Percentiles rank a stretch among this genome's conserved stretches.
phyloP scores from a whole-genome alignment of 2,888 invertebrate genomes.

The Argyresthia albistria region DNA sequence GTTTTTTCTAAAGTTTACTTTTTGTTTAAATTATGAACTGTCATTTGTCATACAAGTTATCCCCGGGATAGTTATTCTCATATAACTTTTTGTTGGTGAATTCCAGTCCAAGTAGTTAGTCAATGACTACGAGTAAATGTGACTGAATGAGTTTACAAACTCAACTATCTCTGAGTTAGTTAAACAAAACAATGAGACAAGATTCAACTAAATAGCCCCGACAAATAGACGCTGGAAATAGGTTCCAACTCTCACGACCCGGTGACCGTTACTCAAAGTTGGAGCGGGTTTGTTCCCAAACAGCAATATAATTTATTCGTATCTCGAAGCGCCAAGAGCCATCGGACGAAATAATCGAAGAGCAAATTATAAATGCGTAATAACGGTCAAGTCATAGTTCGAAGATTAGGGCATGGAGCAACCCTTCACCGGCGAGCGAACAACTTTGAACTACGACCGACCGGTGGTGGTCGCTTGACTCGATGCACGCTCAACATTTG shows the following conservation, averaged over 20 bases:
- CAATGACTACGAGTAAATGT: not conserved
- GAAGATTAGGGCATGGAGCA: slow-evolving; percentile 69
- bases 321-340: slow-evolving; percentile 48
- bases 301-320: slow-evolving; percentile 71
- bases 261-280: slow-evolving; percentile 67
- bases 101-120: too few relatives aligned
- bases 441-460: slow-evolving; percentile 46
- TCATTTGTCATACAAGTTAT: too few relatives aligned
- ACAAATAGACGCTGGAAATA: slow-evolving; percentile 34
- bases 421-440: slow-evolving; percentile 59
- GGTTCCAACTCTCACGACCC: slow-evolving; percentile 55
- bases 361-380: slow-evolving; percentile 71
- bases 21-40: too few relatives aligned
- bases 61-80: too few relatives aligned
- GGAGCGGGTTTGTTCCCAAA: slow-evolving; percentile 64
- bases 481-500: slow-evolving; percentile 49
- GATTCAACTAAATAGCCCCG: slow-evolving; percentile 35
- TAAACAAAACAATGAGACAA: slow-evolving; percentile 40
- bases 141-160: slow-evolving; percentile 18
- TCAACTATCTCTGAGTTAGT: slow-evolving; percentile 24
- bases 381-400: slow-evolving; percentile 73
- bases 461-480: slow-evolving; percentile 11
- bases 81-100: too few relatives aligned
- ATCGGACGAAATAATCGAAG: slow-evolving; percentile 66
- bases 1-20: too few relatives aligned